Percentiles rank a stretch among this genome's conserved stretches.
These are phyloP conservation scores for Agrotis exclamationis DNA, from an alignment of 2,888 invertebrate genomes.

Conservation along the genomic window DNA sequence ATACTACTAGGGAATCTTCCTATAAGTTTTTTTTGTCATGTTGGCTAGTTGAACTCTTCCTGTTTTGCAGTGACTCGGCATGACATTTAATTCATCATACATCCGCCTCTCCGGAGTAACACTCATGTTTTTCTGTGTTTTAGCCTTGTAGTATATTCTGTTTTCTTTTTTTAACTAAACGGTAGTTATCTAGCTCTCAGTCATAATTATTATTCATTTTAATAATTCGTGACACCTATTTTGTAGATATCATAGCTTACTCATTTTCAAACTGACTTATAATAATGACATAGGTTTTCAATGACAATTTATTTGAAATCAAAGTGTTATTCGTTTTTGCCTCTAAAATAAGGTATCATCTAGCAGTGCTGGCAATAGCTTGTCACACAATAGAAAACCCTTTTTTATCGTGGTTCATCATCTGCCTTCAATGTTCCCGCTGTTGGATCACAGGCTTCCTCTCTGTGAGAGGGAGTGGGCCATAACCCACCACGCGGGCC, in stretches of 20 bases:
- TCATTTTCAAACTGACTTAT: background rate
- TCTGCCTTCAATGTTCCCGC: too few species aligned
- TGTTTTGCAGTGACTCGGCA: background rate
- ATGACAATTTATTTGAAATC: background rate
- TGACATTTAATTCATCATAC: slow-evolving; percentile 5
- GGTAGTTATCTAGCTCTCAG: slow-evolving; percentile 18
- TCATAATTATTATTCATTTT: background rate
- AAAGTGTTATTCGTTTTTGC: too few species aligned
- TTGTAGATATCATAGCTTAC: background rate
- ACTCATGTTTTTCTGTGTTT: slow-evolving; percentile 8
- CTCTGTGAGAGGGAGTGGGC: too few species aligned
- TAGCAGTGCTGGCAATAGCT: too few species aligned
- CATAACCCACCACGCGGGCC: too few species aligned
- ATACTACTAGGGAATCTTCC: too few species aligned
- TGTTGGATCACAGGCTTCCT: too few species aligned
- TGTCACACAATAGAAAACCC: too few species aligned
- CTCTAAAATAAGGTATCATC: too few species aligned
- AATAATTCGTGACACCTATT: background rate
- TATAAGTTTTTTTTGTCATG: background rate
- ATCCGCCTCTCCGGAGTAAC: background rate
- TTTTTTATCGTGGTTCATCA: too few species aligned
- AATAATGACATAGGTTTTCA: background rate
- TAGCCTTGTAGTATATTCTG: slow-evolving; percentile 2
- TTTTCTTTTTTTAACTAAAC: slow-evolving; percentile 2
- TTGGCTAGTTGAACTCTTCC: background rate